Evolutionary conservation across 2,113 vertebrate species (phyloP).

Genomic region (Sander lucioperca): DNA sequence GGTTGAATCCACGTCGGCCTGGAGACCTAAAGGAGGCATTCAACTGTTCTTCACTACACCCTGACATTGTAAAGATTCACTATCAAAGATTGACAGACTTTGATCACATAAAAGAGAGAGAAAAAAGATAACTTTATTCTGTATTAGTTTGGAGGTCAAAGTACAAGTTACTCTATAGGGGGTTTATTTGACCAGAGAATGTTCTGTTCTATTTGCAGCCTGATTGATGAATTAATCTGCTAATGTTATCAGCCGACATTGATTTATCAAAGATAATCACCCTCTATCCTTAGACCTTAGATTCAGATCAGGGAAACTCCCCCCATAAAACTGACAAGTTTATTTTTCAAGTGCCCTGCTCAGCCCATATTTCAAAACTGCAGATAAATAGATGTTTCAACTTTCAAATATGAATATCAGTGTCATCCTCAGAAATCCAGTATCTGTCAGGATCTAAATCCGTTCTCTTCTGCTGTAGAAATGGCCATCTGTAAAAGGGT

Average conservation of each 20-base stretch:
- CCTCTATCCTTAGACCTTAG: too few relatives aligned
- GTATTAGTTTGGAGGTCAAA: conserved; percentile 1
- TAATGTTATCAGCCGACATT: neutral
- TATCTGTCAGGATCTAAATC: too few relatives aligned
- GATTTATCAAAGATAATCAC: neutral
- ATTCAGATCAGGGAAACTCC: too few relatives aligned
- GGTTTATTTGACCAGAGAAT: neutral
- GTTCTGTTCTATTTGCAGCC: neutral
- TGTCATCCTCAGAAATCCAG: neutral
- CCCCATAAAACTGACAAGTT: too few relatives aligned
- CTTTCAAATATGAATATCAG: neutral
- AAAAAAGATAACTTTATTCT: neutral
- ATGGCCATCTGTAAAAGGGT: conserved; percentile 73
- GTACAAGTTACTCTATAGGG: neutral
- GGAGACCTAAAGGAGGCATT: conserved; percentile 84
- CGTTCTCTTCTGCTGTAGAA: conserved; percentile 51
- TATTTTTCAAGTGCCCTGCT: too few relatives aligned
- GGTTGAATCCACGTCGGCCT: conserved; percentile 77
- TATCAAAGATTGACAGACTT: neutral
- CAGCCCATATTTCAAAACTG: too few relatives aligned
- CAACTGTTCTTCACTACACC: conserved; percentile 59
- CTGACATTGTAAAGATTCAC: conserved; percentile 73
- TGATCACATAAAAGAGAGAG: neutral
- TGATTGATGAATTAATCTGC: neutral
- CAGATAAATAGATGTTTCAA: neutral